These are phyloP conservation scores for Epistrophe grossulariae DNA, from an alignment of 2,888 invertebrate species.

Conservation along the genomic window DNA sequence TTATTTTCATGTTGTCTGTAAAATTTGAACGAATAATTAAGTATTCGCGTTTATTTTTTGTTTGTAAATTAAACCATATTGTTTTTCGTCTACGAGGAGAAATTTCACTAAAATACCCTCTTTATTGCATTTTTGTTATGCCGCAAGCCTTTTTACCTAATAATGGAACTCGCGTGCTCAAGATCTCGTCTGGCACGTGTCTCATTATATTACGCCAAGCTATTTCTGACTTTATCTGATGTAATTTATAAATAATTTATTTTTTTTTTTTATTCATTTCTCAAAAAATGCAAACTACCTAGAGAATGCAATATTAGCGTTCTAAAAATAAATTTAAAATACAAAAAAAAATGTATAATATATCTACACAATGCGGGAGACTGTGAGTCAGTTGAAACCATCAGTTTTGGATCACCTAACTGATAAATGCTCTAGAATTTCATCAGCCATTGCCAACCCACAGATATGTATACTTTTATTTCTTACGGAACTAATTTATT, in stretches of 20 bases:
- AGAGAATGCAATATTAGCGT: conserved; percentile 31
- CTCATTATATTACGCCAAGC: conserved; percentile 19
- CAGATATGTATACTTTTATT: conserved; percentile 38
- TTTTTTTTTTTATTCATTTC: conserved; percentile 14
- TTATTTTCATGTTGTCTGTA: background rate
- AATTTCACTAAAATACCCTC: background rate
- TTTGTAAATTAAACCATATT: background rate
- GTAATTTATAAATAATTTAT: conserved; percentile 14
- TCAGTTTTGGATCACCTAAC: conserved; percentile 48
- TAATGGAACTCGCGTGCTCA: conserved; percentile 26
- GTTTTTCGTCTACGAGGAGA: background rate
- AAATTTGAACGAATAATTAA: background rate
- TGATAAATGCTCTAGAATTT: conserved; percentile 50
- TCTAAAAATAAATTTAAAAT: conserved; percentile 45
- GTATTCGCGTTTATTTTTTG: background rate
- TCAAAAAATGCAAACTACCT: conserved; percentile 12
- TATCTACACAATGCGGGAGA: conserved; percentile 37
- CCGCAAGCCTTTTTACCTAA: too few species aligned
- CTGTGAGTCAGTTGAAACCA: conserved; percentile 36
- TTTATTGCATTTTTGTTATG: background rate
- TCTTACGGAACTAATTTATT: conserved; percentile 37
- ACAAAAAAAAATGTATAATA: conserved; percentile 4
- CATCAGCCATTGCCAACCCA: conserved; percentile 51
- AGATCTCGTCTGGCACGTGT: conserved; percentile 28
- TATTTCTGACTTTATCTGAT: conserved; percentile 6